These are phyloP conservation scores for Encarsia formosa DNA, from an alignment of 2,888 invertebrate species.

Conservation along the genomic window DNA sequence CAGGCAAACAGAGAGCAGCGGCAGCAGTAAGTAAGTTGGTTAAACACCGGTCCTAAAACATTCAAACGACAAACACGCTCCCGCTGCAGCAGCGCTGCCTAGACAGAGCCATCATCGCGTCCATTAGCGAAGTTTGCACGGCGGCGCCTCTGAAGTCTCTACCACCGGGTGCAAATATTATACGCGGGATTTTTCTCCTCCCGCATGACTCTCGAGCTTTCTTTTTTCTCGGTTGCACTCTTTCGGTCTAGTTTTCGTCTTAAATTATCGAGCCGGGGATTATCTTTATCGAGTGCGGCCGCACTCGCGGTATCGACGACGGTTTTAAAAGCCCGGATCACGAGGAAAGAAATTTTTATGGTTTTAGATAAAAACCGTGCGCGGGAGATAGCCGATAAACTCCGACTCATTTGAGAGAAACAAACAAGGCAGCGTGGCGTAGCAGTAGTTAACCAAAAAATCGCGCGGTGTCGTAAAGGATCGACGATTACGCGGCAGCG, in stretches of 20 bases:
- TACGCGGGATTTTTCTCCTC: slow-evolving; percentile 35
- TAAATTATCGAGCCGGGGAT: neutral
- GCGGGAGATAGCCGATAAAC: too few relatives aligned
- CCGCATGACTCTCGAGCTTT: neutral
- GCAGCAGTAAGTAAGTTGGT: slow-evolving; percentile 47
- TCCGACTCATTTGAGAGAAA: too few relatives aligned
- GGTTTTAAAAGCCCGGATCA: too few relatives aligned
- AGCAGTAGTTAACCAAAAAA: too few relatives aligned
- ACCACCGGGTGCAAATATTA: slow-evolving; percentile 35
- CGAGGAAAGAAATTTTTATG: too few relatives aligned
- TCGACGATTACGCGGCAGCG: neutral
- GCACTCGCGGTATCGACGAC: too few relatives aligned
- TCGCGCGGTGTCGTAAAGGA: neutral
- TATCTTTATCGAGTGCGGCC: neutral
- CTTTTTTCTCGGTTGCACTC: neutral
- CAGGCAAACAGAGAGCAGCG: neutral
- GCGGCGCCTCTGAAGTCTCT: slow-evolving; percentile 48
- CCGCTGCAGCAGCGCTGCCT: neutral
- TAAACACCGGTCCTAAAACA: slow-evolving; percentile 49
- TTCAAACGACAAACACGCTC: slow-evolving; percentile 48
- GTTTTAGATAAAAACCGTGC: too few relatives aligned
- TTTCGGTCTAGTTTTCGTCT: neutral
- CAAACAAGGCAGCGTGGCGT: too few relatives aligned
- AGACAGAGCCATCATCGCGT: slow-evolving; percentile 22
- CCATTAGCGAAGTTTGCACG: slow-evolving; percentile 52